Conservation (phyloP, 2,113 vertebrate genomes). For the Numida meleagris region DNA sequence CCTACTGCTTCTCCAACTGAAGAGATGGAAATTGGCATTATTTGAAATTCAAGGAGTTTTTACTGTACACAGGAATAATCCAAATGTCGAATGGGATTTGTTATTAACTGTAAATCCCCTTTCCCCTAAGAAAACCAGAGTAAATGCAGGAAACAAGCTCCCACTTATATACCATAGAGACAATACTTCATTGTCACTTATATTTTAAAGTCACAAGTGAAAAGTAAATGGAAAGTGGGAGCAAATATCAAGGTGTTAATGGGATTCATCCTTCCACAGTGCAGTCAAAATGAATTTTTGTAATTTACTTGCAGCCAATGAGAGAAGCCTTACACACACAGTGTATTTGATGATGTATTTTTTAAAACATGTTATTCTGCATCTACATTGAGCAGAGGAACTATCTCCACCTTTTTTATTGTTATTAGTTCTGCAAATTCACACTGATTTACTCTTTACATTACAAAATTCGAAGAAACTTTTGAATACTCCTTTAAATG, state of each 20-base stretch:
- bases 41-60: constrained; percentile 68
- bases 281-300: constrained; percentile 5
- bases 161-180: constrained; percentile 47
- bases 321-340: not conserved
- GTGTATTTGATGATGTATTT: not conserved
- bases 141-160: constrained; percentile 61
- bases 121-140: constrained; percentile 53
- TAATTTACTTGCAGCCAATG: not conserved
- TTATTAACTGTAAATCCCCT: constrained; percentile 69
- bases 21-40: constrained; percentile 55
- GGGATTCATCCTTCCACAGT: constrained; percentile 14
- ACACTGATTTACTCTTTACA: not conserved
- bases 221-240: constrained; percentile 65
- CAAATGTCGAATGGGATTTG: constrained; percentile 50
- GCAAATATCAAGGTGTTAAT: constrained; percentile 25
- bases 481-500: not conserved
- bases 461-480: not conserved
- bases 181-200: constrained; percentile 34
- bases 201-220: constrained; percentile 51
- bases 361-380: not conserved
- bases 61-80: constrained; percentile 62
- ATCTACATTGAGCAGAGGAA: not conserved
- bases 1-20: not conserved
- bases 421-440: not conserved
- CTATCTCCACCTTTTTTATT: not conserved